Conservation (phyloP, 2,888 invertebrate species). For the Anthophora plumipes region DNA sequence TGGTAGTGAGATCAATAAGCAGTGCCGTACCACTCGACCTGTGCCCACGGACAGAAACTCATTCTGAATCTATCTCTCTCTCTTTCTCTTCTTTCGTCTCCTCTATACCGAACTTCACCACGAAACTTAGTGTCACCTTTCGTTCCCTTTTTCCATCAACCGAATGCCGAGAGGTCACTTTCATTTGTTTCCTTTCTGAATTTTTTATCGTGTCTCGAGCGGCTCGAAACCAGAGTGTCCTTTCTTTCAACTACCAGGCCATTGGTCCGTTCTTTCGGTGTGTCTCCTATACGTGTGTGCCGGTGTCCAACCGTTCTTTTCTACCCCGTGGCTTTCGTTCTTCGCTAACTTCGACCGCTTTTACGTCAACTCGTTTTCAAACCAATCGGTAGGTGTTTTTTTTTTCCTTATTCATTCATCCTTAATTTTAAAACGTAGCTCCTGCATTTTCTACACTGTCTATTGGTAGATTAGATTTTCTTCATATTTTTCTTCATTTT, state of each 20-base stretch:
- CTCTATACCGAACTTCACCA: too few species aligned
- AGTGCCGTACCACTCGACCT: slow-evolving; percentile 79
- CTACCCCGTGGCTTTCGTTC: background rate
- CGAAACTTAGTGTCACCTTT: too few species aligned
- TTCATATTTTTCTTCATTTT: background rate
- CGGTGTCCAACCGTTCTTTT: slow-evolving; percentile 1
- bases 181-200: slow-evolving; percentile 40
- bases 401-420: background rate
- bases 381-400: slow-evolving; percentile 3
- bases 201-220: slow-evolving; percentile 13
- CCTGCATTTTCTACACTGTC: background rate
- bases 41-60: slow-evolving; percentile 65
- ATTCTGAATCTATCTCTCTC: slow-evolving; percentile 53
- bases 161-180: slow-evolving; percentile 20
- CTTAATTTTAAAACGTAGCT: background rate
- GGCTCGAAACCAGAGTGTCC: slow-evolving; percentile 9
- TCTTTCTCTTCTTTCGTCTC: slow-evolving; percentile 26
- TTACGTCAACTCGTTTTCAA: background rate
- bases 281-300: slow-evolving; percentile 7
- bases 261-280: slow-evolving; percentile 25
- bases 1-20: slow-evolving; percentile 84
- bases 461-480: background rate
- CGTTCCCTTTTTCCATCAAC: background rate
- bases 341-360: background rate
- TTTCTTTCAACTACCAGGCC: slow-evolving; percentile 23